These are phyloP conservation scores for Andrena chrysosceles DNA, from an alignment of 2,888 invertebrate species.

Conservation along the genomic window DNA sequence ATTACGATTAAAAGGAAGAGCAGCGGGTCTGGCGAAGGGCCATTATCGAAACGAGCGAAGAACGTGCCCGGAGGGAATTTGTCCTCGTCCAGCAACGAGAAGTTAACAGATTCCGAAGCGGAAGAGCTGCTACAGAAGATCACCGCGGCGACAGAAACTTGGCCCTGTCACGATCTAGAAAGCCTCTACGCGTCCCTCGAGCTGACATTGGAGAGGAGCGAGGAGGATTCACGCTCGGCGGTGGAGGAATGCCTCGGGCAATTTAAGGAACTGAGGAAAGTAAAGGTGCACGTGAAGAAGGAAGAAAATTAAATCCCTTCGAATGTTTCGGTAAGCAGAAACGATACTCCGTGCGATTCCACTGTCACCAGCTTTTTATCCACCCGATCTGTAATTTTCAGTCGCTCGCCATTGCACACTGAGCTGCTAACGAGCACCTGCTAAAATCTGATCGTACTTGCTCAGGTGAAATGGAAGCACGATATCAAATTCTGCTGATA, in stretches of 20 bases:
- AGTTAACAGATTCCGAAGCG: slow-evolving; percentile 70
- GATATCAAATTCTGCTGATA: neutral
- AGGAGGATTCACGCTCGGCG: slow-evolving; percentile 58
- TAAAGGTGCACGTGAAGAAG: slow-evolving; percentile 52
- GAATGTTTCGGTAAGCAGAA: neutral
- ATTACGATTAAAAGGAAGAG: slow-evolving; percentile 75
- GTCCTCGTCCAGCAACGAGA: slow-evolving; percentile 58
- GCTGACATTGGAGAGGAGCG: slow-evolving; percentile 66
- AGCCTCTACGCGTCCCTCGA: slow-evolving; percentile 73
- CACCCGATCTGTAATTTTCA: slow-evolving; percentile 16
- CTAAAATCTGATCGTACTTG: neutral
- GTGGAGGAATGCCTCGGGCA: slow-evolving; percentile 68
- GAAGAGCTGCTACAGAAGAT: slow-evolving; percentile 74
- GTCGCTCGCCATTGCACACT: neutral
- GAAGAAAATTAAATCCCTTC: slow-evolving; percentile 37
- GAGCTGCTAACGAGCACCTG: slow-evolving; percentile 3
- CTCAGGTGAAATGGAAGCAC: neutral
- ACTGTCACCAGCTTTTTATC: neutral
- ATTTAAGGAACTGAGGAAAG: slow-evolving; percentile 59
- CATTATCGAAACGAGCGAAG: slow-evolving; percentile 73
- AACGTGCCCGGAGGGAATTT: slow-evolving; percentile 52
- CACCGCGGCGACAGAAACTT: slow-evolving; percentile 75
- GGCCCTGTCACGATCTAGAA: slow-evolving; percentile 78
- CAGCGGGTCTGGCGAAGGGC: slow-evolving; percentile 72
- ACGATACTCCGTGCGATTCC: neutral